phyloP scores from a whole-genome alignment of 1,140 invertebrate species.

The Hylaeus volcanicus region DNA sequence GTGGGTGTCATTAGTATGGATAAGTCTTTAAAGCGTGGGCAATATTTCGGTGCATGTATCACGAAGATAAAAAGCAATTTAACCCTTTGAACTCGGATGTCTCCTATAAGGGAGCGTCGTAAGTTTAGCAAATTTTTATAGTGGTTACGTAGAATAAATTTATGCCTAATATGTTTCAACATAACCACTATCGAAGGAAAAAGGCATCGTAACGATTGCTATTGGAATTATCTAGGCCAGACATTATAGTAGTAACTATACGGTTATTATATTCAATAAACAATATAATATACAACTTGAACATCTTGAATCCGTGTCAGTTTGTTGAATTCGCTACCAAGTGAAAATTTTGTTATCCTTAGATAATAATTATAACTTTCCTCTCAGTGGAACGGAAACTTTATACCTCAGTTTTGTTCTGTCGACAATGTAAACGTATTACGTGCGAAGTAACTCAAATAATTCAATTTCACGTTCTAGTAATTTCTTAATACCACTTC shows the following conservation, averaged over 20 bases:
- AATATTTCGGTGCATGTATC: not conserved
- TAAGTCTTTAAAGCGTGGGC: slow-evolving; percentile 3
- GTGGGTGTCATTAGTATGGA: slow-evolving; percentile 7
- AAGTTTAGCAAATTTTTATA: no score
- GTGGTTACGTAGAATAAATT: no score
- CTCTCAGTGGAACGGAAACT: not conserved
- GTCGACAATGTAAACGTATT: slow-evolving; percentile 23
- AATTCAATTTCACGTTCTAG: slow-evolving; percentile 41
- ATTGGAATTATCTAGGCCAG: no score
- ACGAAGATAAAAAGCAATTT: no score
- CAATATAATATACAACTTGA: not conserved
- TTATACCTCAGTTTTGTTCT: slow-evolving; percentile 26
- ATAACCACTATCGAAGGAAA: no score
- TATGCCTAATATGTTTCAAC: no score
- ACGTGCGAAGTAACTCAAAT: slow-evolving; percentile 38
- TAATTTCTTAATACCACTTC: slow-evolving; percentile 37
- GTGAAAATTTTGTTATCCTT: not conserved
- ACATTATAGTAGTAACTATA: no score
- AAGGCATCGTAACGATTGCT: no score
- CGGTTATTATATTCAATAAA: no score
- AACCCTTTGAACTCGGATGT: no score
- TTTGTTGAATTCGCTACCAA: not conserved
- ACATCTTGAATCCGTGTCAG: not conserved
- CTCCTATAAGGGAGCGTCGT: no score
- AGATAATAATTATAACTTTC: slow-evolving; percentile 24